phyloP scores from a whole-genome alignment of 2,888 invertebrate species.

The Salpingus planirostris region DNA sequence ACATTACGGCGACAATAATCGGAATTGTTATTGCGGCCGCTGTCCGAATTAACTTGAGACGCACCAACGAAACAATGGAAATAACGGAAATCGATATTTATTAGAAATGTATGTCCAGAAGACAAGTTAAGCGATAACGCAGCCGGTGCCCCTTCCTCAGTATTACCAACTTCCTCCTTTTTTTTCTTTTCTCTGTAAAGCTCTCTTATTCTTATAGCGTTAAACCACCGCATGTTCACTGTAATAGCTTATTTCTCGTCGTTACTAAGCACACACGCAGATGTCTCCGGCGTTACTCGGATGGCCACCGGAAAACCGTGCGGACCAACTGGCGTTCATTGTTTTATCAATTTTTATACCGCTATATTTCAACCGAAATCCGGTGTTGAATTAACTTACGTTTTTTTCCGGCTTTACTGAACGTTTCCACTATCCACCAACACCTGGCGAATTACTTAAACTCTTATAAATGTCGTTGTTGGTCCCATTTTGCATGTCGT shows the following conservation, averaged over 20 bases:
- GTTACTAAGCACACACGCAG: conserved; percentile 34
- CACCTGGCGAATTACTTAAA: too few species aligned
- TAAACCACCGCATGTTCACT: conserved; percentile 34
- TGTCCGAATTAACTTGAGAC: too few species aligned
- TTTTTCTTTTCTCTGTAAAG: too few species aligned
- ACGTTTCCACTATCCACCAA: too few species aligned
- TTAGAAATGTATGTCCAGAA: conserved; percentile 6
- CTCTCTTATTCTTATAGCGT: conserved; percentile 30
- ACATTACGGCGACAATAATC: too few species aligned
- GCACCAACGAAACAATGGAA: too few species aligned
- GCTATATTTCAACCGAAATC: conserved; percentile 15
- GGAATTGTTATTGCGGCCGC: too few species aligned
- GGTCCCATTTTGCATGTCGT: too few species aligned
- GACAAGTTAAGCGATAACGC: conserved; percentile 23
- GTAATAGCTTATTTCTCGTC: conserved; percentile 37
- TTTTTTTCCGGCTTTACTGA: too few species aligned
- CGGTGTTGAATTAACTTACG: too few species aligned
- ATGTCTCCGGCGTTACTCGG: conserved; percentile 29
- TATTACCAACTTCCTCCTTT: conserved; percentile 30
- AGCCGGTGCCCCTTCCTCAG: conserved; percentile 23
- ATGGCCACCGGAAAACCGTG: conserved; percentile 20
- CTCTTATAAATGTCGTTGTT: too few species aligned
- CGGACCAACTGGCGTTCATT: conserved; percentile 26
- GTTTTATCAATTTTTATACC: conserved; percentile 23
- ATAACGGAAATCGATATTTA: too few species aligned